Base-by-base conservation (phyloP, 2,113 vertebrate species). In the Lipotes vexillifer region DNA sequence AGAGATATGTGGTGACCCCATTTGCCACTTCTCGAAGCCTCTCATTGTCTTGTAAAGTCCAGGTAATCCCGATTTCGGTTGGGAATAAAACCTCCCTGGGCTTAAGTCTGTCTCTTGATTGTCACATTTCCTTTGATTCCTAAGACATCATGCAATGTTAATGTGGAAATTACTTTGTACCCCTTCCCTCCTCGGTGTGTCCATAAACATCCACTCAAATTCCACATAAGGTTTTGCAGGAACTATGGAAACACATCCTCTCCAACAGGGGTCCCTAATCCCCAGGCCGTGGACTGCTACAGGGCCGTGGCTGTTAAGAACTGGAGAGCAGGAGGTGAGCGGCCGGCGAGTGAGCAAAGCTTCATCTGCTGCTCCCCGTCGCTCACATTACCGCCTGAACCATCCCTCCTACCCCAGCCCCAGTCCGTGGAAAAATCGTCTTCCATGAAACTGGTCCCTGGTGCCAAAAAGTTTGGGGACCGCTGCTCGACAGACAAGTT, bases 181-280 rank as follows among this genome's bases (percentile, higher is more conserved):
- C 59, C 27, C 33, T 61, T 93, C 74, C 74, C 74, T 72, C 89
- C 88, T 82, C 44, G 55, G 81, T 1, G 0, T 29, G 29, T 74
- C 52, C 82, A 96, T 92, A 81, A 93, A 74, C 83, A 87, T 36
- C 68, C 74, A 87, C 61, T 92, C 81, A 71, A 55, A 84, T 96
- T 93, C 86, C 96, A 94, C 96, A 59, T 23, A 66, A 38, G 23
- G 86, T 87, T 97, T 88, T 8, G 0, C 33, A 90, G 96, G 80
- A 88, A 96, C 94, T 84, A 85, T 65, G 84, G 95, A 96, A 97
- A 98, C 72, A 77, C 63, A 87, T 71, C 90, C 75, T 90, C 74
- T 33, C 15, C 23, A 52, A 52, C 52, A 18, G 52, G 49, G 52
- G 52, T 52, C 52, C 52, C 52, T 52, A 52, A 52, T 17, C 52